Percentiles rank a stretch among this genome's conserved stretches.
Conservation (phyloP, 1,140 invertebrate species). For the Eubasilissa regina region DNA sequence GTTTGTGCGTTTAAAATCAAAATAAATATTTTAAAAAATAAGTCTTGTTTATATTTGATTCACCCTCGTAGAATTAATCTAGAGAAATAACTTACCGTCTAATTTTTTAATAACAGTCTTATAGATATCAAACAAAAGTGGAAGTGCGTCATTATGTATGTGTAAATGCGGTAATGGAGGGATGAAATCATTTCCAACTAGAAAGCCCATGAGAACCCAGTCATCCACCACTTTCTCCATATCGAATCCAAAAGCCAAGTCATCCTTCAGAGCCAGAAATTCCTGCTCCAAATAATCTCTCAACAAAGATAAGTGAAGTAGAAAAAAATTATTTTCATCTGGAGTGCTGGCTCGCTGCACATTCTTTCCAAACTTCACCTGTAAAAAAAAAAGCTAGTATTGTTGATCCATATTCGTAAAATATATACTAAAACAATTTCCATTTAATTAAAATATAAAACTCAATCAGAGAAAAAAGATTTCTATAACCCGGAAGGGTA, state of each 20-base stretch:
- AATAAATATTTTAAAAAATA: too few species aligned
- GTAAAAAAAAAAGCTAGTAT: conserved; percentile 59
- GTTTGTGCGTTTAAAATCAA: too few species aligned
- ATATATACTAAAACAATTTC: too few species aligned
- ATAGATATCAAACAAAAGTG: conserved; percentile 90
- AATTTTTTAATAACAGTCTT: conserved; percentile 89
- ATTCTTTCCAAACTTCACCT: conserved; percentile 81
- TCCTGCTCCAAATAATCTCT: conserved; percentile 95
- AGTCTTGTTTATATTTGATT: too few species aligned
- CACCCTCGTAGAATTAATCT: too few species aligned
- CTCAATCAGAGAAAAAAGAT: too few species aligned
- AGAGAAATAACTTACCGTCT: conserved; percentile 77
- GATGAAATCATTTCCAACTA: conserved; percentile 98
- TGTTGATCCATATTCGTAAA: too few species aligned
- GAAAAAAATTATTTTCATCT: conserved; percentile 93
- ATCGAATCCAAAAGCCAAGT: conserved; percentile 82
- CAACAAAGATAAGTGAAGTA: conserved; percentile 92
- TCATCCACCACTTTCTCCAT: conserved; percentile 85
- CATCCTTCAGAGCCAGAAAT: conserved; percentile 84
- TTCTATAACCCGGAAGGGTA: too few species aligned
- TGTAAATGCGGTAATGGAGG: conserved; percentile 95
- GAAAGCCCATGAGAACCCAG: conserved; percentile 94
- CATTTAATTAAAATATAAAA: too few species aligned
- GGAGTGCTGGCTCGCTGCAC: conserved; percentile 77
- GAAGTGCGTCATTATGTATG: conserved; percentile 91